Conservation (phyloP, 2,113 vertebrate genomes). For the Chunga burmeisteri region DNA sequence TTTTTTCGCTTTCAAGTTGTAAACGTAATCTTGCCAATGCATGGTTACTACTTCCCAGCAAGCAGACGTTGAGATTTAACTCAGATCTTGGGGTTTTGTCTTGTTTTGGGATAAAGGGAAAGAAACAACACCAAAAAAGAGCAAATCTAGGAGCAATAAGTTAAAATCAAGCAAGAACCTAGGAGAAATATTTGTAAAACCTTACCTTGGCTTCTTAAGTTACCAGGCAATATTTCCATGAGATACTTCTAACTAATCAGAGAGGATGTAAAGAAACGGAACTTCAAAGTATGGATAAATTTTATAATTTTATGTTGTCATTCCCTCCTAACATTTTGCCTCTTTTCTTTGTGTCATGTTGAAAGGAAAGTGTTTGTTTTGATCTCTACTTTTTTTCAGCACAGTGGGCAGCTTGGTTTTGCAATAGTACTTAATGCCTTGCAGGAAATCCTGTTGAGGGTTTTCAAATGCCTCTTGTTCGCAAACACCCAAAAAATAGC, state of each 20-base stretch:
- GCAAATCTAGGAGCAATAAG: neutral
- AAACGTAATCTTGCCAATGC: neutral
- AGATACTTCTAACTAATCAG: conserved; percentile 30
- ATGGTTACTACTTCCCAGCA: neutral
- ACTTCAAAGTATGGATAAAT: conserved; percentile 80
- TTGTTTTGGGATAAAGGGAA: neutral
- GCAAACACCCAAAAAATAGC: neutral
- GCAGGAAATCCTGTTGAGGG: neutral
- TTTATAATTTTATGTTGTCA: conserved; percentile 50
- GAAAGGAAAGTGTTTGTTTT: conserved; percentile 19
- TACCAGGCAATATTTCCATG: neutral
- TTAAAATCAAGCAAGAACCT: neutral
- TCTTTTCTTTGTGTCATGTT: neutral
- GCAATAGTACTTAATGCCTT: neutral
- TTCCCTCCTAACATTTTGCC: neutral
- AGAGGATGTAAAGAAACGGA: conserved; percentile 73
- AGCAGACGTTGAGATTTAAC: neutral
- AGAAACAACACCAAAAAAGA: neutral
- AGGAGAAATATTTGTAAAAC: neutral
- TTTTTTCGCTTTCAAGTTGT: neutral
- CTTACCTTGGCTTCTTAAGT: neutral
- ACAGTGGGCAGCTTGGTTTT: neutral
- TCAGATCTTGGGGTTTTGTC: neutral
- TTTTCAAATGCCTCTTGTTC: neutral
- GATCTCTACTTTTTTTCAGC: neutral